Evolutionary conservation across 1,140 invertebrate species (phyloP).

Genomic region (Rhopalosiphum padi): DNA sequence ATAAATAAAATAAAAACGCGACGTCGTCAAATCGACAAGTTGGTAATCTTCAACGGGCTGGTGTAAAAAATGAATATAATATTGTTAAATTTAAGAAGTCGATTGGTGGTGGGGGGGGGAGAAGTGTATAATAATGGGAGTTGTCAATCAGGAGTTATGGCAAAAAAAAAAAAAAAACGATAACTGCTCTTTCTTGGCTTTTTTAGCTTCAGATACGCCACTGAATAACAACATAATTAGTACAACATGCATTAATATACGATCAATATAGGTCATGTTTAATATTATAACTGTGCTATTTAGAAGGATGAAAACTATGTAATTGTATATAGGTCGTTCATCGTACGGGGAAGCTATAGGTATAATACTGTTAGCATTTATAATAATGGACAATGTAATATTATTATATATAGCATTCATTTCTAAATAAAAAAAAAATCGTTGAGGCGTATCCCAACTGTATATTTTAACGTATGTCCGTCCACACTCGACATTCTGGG

Average conservation of each 20-base stretch:
- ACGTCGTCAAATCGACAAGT: background rate
- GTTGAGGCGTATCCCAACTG: background rate
- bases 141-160: background rate
- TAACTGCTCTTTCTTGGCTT: background rate
- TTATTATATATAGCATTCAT: background rate
- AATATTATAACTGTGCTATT: background rate
- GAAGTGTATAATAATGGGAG: too few relatives aligned
- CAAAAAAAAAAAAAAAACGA: background rate
- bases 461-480: background rate
- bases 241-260: background rate
- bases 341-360: background rate
- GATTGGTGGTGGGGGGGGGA: too few relatives aligned
- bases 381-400: background rate
- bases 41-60: background rate
- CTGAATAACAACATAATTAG: background rate
- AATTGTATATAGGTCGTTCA: background rate
- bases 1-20: background rate
- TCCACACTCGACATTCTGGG: background rate
- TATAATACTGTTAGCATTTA: background rate
- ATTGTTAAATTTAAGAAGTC: background rate
- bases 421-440: background rate
- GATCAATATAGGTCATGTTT: background rate
- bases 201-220: background rate
- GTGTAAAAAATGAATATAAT: background rate
- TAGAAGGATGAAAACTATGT: background rate